Base-by-base conservation (phyloP, 2,113 vertebrate species). In the Petroica traversi region DNA sequence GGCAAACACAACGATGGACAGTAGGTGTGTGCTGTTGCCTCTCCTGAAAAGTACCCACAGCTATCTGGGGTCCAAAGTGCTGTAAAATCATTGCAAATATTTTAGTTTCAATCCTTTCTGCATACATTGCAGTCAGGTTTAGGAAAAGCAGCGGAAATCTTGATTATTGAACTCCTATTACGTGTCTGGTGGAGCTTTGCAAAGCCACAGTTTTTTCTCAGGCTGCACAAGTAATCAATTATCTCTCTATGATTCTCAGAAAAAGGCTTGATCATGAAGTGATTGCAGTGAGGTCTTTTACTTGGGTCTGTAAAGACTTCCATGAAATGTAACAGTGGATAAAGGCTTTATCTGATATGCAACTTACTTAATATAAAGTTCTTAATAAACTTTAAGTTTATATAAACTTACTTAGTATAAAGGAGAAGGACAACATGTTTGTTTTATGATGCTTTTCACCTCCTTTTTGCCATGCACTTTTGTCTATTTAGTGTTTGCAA, bases 201-300 rank as follows among this genome's bases (percentile, higher is more conserved):
- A 88, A 85, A 86, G 51, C 71, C 52, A 38, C 59, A 17, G 3
- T 3, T 46, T 79, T 58, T 57, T 75, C 49, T 61, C 45, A 33
- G 69, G 19, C 19, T 73, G 41, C 71, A 77, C 46, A 45, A 69
- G 52, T 63, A 66, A 74, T 85, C 45, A 33, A 8, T 80, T 88
- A 31, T 92, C 40, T 91, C 49, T 40, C 45, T 66, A 22, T 67
- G 31, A 67, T 93, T 96, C 85, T 88, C n/a, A 68, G 95, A 87
- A 95, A 72, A 72, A 62, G 28, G 15, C 33, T 73, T 45, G 75
- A 77, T 93, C 28, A 2, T 13, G 12, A 51, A 73, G 33, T 36
- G 82, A 69, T 58, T 74, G 41, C 51, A 83, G 41, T 0, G 0
- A 85, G 38, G n/a, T 40, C 66, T 84, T 90, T 43, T 41, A n/a